phyloP scores from a whole-genome alignment of 2,888 invertebrate genomes.

The Drosophila robusta region DNA sequence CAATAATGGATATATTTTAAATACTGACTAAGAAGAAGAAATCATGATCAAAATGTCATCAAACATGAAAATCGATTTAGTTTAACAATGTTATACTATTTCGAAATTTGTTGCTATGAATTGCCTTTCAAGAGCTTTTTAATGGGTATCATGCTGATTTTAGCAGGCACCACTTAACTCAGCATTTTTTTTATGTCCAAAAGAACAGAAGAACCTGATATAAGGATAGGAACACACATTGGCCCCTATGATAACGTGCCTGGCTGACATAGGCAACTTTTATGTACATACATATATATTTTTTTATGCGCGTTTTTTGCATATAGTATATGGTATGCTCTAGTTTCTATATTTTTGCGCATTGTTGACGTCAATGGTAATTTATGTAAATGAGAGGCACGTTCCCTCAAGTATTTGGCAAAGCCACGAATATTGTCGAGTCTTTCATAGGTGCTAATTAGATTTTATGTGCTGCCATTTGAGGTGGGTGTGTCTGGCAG shows the following conservation, averaged over 20 bases:
- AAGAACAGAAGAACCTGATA: neutral
- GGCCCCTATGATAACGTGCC: neutral
- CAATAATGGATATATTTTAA: too few species aligned
- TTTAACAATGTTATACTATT: neutral
- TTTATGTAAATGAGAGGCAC: slow-evolving; percentile 46
- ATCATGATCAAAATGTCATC: too few species aligned
- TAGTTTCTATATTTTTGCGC: slow-evolving; percentile 3
- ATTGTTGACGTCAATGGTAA: slow-evolving; percentile 61
- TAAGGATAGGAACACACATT: neutral
- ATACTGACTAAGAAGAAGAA: too few species aligned
- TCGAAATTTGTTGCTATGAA: neutral
- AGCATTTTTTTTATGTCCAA: neutral
- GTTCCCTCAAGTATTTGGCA: slow-evolving; percentile 22
- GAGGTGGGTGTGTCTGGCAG: slow-evolving; percentile 38
- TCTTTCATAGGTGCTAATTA: slow-evolving; percentile 52
- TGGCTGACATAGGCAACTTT: slow-evolving; percentile 2
- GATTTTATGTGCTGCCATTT: slow-evolving; percentile 45
- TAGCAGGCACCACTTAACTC: neutral
- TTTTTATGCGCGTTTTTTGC: neutral
- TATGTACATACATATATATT: neutral
- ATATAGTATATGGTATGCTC: slow-evolving; percentile 14
- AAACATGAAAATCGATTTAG: too few species aligned
- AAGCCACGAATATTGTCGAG: slow-evolving; percentile 12
- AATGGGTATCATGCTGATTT: neutral
- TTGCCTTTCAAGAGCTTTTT: neutral